Evolutionary conservation across 2,888 invertebrate genomes (phyloP).

Genomic region (Troglohyphantes excavatus): DNA sequence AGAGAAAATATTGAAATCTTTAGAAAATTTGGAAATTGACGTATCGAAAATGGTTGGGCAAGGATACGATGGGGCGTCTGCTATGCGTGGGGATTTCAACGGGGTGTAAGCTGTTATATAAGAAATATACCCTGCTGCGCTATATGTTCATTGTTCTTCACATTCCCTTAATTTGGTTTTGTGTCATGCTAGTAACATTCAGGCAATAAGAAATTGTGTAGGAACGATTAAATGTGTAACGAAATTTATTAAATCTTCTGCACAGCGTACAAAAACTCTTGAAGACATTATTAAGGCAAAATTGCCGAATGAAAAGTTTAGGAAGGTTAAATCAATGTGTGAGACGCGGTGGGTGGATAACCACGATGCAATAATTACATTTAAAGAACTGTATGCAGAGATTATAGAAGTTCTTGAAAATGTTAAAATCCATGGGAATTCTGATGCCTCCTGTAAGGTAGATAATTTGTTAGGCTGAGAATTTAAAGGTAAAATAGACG

Average conservation of each 20-base stretch:
- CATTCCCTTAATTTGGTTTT: conserved; percentile 8
- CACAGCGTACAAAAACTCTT: neutral
- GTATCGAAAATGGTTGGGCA: neutral
- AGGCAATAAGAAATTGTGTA: conserved; percentile 3
- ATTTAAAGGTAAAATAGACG: neutral
- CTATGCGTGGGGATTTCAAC: conserved; percentile 2
- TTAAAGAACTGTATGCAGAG: neutral
- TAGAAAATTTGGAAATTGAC: neutral
- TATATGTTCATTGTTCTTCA: conserved; percentile 19
- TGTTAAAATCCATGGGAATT: neutral
- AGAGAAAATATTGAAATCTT: neutral
- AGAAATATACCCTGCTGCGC: neutral
- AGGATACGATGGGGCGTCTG: conserved; percentile 17
- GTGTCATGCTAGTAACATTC: neutral
- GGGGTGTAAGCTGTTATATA: neutral
- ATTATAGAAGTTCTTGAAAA: neutral
- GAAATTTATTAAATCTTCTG: neutral
- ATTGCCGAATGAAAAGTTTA: neutral
- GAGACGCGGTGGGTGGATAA: neutral
- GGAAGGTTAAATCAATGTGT: neutral
- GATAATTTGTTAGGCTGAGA: neutral
- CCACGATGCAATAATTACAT: neutral
- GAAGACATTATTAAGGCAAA: neutral
- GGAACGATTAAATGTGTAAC: neutral
- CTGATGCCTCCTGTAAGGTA: neutral